These are phyloP conservation scores for Idaea straminata DNA, from an alignment of 2,888 invertebrate species.

Conservation along the genomic window DNA sequence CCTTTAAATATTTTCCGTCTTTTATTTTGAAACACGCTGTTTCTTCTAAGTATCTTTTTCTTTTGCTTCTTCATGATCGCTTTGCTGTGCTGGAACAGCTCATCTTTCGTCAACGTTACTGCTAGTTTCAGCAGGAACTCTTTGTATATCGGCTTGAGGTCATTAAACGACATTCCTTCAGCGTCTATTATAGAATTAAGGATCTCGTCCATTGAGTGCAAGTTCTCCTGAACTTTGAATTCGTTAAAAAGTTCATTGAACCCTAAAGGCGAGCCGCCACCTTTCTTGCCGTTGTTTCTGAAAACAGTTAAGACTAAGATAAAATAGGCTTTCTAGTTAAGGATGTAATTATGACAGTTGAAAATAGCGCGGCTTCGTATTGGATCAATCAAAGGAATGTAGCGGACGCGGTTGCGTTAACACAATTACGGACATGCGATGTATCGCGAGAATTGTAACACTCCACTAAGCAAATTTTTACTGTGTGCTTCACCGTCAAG, in stretches of 20 bases:
- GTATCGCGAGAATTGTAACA: slow-evolving; percentile 47
- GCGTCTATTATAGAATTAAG: slow-evolving; percentile 93
- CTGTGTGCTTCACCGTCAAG: slow-evolving; percentile 52
- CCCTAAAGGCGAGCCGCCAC: slow-evolving; percentile 89
- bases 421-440: slow-evolving; percentile 66
- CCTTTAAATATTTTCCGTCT: slow-evolving; percentile 81
- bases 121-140: slow-evolving; percentile 93
- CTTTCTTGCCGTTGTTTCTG: slow-evolving; percentile 83
- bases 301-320: slow-evolving; percentile 35
- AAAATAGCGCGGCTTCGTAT: slow-evolving; percentile 40
- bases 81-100: slow-evolving; percentile 93
- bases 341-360: slow-evolving; percentile 14
- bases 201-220: slow-evolving; percentile 93
- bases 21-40: slow-evolving; percentile 79
- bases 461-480: slow-evolving; percentile 60
- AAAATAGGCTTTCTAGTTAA: slow-evolving; percentile 22
- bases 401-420: slow-evolving; percentile 64
- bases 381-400: slow-evolving; percentile 61
- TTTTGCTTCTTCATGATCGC: slow-evolving; percentile 92
- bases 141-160: slow-evolving; percentile 94
- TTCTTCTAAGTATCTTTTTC: slow-evolving; percentile 83
- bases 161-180: slow-evolving; percentile 96
- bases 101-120: slow-evolving; percentile 94
- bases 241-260: slow-evolving; percentile 93
- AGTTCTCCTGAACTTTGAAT: slow-evolving; percentile 92